Evolutionary conservation across 1,140 invertebrate genomes (phyloP), one percentile per base, ranked within the genome.

Genomic region (Ceratoteleas bidentatus): DNA sequence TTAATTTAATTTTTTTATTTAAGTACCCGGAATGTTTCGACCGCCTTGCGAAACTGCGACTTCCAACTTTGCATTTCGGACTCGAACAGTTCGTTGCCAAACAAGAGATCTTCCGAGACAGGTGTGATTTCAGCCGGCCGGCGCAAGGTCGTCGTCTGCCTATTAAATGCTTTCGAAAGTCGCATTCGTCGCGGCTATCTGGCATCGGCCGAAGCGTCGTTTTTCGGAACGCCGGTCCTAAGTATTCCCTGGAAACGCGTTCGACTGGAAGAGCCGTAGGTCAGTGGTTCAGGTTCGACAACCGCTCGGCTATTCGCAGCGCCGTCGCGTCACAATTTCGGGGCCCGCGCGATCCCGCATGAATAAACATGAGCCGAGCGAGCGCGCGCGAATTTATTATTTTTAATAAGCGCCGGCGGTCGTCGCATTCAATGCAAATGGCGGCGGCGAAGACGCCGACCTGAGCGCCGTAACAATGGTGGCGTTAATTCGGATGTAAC

Each of bases 371-470:
- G 57, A 43, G 47, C 14, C 36, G 13, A 13, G 16, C 33, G 54
- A 54, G 49, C 50, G 40, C 10, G n/a, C 11, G 14, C 0, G 53
- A 53, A 53, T 70, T 70, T 70, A 65, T 74, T 64, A 74, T 74
- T 74, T 65, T 65, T 47, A 56, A 50, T 47, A 33, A 36, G 49
- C 33, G 65, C n/a, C 45, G 47, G 38, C 33, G 58, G 34, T 13
- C n/a, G 34, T 54, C 34, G 38, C 52, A 75, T 75, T 66, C 53
- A 75, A 75, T 75, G 72, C 72, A 75, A 75, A 75, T 75, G 61
- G 7, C 60, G 60, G 40, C 56, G 54, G 52, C 57, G 15, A 57
- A 49, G 38, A 14, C 52, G 16, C 10, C 38, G 14, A 62, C 36
- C 38, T 15, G 33, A 9, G 9, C 50, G 14, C 9, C 52, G 43